Percentiles rank a stretch among this genome's conserved stretches.
Evolutionary conservation across 2,797 vertebrate species (phyloP).

Genomic region (Mormyrus proboscirostris): DNA sequence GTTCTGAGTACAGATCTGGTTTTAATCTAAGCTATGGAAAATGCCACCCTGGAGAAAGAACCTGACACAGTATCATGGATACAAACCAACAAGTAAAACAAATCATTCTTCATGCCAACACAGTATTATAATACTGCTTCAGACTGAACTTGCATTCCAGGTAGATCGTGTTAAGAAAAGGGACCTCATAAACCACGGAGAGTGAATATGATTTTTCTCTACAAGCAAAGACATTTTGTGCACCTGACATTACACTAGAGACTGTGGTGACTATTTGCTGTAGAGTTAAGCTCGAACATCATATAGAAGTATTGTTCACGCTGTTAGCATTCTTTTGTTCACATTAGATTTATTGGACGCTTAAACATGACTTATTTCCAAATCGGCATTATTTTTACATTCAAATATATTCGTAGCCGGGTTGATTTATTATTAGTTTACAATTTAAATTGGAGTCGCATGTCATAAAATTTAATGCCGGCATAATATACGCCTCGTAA

Average conservation of each 20-base stretch:
- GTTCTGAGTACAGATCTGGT: not conserved
- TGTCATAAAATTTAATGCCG: not conserved
- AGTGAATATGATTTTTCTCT: not conserved
- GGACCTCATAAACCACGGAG: not conserved
- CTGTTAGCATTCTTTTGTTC: not conserved
- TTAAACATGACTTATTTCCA: not conserved
- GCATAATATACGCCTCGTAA: not conserved
- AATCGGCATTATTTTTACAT: not conserved
- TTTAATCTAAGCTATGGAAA: not conserved
- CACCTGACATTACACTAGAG: not conserved
- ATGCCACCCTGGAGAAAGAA: not conserved
- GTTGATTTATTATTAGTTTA: slow-evolving; percentile 3
- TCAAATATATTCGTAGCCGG: not conserved
- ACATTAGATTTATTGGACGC: not conserved
- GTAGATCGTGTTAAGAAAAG: not conserved
- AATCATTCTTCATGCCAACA: not conserved
- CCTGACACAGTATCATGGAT: not conserved
- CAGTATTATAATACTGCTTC: not conserved
- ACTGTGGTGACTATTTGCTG: not conserved
- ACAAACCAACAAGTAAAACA: not conserved
- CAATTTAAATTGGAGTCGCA: not conserved
- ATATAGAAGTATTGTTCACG: not conserved
- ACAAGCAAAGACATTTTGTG: not conserved
- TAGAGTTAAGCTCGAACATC: not conserved
- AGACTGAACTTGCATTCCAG: not conserved